These are phyloP conservation scores for Hirtodrosophila duncani DNA, from an alignment of 2,888 invertebrate species.

Conservation along the genomic window DNA sequence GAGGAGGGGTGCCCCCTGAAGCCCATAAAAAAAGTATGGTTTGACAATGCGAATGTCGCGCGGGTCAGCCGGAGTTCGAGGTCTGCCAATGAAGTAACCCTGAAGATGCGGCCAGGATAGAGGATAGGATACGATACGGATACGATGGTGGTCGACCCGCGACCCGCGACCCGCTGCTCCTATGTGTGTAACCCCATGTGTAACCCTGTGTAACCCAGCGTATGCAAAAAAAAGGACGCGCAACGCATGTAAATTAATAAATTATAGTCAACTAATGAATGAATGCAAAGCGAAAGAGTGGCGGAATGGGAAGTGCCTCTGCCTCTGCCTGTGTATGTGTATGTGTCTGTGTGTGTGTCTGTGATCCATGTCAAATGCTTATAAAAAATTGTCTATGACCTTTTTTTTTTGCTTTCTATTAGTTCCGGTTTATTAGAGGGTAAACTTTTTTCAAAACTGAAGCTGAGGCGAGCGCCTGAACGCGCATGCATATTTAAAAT, in stretches of 20 bases:
- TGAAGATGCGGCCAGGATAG: slow-evolving; percentile 65
- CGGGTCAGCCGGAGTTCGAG: slow-evolving; percentile 58
- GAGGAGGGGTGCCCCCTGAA: slow-evolving; percentile 28
- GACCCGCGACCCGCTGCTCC: slow-evolving; percentile 11
- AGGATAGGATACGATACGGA: background rate
- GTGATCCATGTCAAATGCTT: slow-evolving; percentile 61
- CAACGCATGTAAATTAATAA: slow-evolving; percentile 71
- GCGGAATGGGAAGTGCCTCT: slow-evolving; percentile 21
- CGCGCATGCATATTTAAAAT: slow-evolving; percentile 56
- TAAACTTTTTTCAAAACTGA: slow-evolving; percentile 42
- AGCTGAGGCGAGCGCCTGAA: background rate
- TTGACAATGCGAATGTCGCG: slow-evolving; percentile 24
- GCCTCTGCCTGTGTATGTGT: background rate
- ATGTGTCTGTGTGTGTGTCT: slow-evolving; percentile 8
- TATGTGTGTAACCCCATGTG: slow-evolving; percentile 4
- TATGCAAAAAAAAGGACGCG: slow-evolving; percentile 71
- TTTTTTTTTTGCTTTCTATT: slow-evolving; percentile 53
- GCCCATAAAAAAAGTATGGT: slow-evolving; percentile 32
- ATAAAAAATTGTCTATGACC: slow-evolving; percentile 68
- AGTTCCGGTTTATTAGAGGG: slow-evolving; percentile 71
- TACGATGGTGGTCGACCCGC: slow-evolving; percentile 28
- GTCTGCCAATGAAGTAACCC: slow-evolving; percentile 61
- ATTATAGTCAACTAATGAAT: slow-evolving; percentile 69
- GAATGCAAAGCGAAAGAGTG: slow-evolving; percentile 34
- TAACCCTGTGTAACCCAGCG: slow-evolving; percentile 10